phyloP scores from a whole-genome alignment of 2,888 invertebrate genomes.

The Nomada flava region DNA sequence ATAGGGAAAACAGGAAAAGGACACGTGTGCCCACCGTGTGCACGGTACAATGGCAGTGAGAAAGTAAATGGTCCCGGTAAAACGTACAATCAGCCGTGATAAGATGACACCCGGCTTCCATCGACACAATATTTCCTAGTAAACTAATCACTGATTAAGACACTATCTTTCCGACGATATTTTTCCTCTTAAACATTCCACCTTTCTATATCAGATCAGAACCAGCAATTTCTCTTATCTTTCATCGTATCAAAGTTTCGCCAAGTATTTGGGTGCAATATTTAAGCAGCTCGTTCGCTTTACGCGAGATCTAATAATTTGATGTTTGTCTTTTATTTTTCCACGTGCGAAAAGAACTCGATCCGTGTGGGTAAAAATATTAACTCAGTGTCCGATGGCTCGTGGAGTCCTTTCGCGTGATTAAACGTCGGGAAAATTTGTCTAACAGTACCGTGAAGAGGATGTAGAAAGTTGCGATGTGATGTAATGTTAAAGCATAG shows the following conservation, averaged over 20 bases:
- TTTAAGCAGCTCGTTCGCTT: neutral
- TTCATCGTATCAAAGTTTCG: no score
- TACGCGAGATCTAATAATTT: neutral
- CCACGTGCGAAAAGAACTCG: slow-evolving; percentile 3
- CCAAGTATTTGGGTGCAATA: no score
- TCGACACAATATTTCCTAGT: neutral
- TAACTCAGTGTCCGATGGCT: slow-evolving; percentile 15
- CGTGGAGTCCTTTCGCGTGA: slow-evolving; percentile 62
- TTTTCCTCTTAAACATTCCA: no score
- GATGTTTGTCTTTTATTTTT: neutral
- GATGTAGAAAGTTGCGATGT: slow-evolving; percentile 67
- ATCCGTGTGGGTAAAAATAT: slow-evolving; percentile 18
- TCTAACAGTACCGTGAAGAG: slow-evolving; percentile 49
- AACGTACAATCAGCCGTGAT: slow-evolving; percentile 22
- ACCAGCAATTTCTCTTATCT: no score
- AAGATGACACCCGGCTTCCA: neutral
- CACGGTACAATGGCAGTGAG: slow-evolving; percentile 40
- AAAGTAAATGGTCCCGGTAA: slow-evolving; percentile 47
- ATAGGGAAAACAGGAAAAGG: slow-evolving; percentile 56
- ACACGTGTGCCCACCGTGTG: slow-evolving; percentile 6
- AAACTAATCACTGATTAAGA: no score
- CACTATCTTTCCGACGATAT: no score
- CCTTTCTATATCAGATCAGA: neutral
- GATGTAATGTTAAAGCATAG: slow-evolving; percentile 65
- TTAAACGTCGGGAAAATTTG: slow-evolving; percentile 64